These are phyloP conservation scores for Odontothrips loti DNA, from an alignment of 2,888 invertebrate species.

Conservation along the genomic window DNA sequence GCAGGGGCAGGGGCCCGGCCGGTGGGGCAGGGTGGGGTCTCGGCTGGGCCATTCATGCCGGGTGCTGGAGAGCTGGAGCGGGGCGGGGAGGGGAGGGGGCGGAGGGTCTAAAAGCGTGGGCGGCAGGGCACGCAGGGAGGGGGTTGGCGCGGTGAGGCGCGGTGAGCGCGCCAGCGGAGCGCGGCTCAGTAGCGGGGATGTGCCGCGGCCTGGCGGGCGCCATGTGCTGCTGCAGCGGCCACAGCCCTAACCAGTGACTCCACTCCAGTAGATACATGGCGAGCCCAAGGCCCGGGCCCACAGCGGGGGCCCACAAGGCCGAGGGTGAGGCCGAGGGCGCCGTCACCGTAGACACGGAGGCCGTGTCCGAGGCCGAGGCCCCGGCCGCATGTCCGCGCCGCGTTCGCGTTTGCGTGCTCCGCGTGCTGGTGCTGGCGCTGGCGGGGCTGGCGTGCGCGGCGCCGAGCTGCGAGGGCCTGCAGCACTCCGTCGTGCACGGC, in stretches of 20 bases:
- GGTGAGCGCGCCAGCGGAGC: not conserved
- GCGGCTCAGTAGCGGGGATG: slow-evolving; percentile 15
- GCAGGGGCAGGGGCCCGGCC: not conserved
- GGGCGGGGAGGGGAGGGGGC: not conserved
- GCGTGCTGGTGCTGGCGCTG: not conserved
- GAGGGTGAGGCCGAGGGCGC: not conserved
- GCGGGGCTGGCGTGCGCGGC: not conserved
- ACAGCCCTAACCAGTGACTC: not conserved
- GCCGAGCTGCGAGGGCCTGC: slow-evolving; percentile 11
- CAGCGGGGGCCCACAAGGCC: not conserved
- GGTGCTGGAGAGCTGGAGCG: not conserved
- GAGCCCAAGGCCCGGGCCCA: not conserved
- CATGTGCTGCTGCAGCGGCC: slow-evolving; percentile 20
- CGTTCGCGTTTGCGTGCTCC: not conserved
- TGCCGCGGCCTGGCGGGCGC: slow-evolving; percentile 19
- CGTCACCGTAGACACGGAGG: too few relatives aligned
- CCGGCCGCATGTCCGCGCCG: not conserved
- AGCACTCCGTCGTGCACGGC: not conserved
- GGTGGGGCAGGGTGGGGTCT: not conserved
- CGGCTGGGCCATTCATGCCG: slow-evolving; percentile 17
- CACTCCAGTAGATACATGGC: not conserved
- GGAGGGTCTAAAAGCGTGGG: not conserved
- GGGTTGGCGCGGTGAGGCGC: not conserved
- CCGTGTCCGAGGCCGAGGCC: not conserved
- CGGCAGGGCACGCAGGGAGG: slow-evolving; percentile 9